Evolutionary conservation across 2,113 vertebrate genomes (phyloP), one percentile per base, ranked within the genome.

Genomic region (Serranochromis macrocephalus): DNA sequence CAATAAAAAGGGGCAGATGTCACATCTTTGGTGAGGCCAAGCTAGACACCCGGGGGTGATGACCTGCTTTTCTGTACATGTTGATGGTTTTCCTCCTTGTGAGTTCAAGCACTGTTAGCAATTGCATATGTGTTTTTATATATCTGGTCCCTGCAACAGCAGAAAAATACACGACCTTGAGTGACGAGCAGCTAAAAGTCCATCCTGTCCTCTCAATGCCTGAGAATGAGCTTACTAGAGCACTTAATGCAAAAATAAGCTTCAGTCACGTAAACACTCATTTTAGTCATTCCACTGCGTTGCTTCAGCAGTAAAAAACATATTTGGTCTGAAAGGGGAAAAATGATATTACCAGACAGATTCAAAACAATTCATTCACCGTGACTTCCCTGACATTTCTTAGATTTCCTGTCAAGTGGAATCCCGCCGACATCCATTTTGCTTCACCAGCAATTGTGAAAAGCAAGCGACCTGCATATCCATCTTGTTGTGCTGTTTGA

Each of bases 381-480:
- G 54, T 86, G 91, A 94, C 92, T 91, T 89, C 81, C 88, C 45
- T 94, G 94, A 94, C 92, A 93, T 93, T 89, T 94, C 88, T 92
- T 84, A 93, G 90, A 94, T 95, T 94, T 93, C 89, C 92, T 94
- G 93, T 95, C 94, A 92, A 93, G 88, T 66, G 87, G 85, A 91
- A 85, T 91, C 92, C 90, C 7, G 21, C 91, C 42, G 73, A 92
- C 89, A 94, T 94, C 88, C 92, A 93, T 94, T 93, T 86, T 85
- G 79, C 89, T 78, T 89, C 90, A 71, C 26, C 84, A 6, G 88
- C 90, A 78, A 88, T 86, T 86, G 88, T 87, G 87, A 85, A 89
- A 89, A 91, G 88, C 88, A 75, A 90, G 57, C 79, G 38, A 86
- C 94, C 89, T 84, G 87, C 73, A 89, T 89, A 93, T 95, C 89